phyloP scores from a whole-genome alignment of 53 echinoderm and acorn worm genomes.

The Stichopus horrens region DNA sequence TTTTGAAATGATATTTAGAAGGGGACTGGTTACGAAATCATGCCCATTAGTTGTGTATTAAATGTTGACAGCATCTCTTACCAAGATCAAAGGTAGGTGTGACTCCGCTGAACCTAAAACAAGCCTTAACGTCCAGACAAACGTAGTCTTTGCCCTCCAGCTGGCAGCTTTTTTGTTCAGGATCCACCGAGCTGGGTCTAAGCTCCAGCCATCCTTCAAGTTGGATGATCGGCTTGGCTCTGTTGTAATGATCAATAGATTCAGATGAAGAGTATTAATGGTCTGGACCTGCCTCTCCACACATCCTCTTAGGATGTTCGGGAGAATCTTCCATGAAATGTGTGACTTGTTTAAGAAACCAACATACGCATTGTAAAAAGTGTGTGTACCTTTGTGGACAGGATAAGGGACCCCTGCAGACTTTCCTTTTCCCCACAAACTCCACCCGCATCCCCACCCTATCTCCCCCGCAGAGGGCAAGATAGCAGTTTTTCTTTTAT shows the following conservation, averaged over 20 bases:
- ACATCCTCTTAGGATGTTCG: too few relatives aligned
- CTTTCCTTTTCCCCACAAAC: background rate
- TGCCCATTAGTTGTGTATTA: too few relatives aligned
- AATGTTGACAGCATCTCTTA: background rate
- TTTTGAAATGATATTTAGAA: too few relatives aligned
- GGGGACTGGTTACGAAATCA: too few relatives aligned
- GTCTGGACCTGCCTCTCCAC: background rate
- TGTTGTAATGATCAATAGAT: background rate
- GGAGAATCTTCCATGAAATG: too few relatives aligned
- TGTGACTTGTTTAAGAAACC: too few relatives aligned
- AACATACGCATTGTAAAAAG: too few relatives aligned
- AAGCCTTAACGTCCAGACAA: constrained; percentile 14
- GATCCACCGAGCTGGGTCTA: constrained; percentile 27
- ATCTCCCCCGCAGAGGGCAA: background rate
- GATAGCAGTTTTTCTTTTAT: too few relatives aligned
- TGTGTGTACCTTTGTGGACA: too few relatives aligned
- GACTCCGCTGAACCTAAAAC: constrained; percentile 47
- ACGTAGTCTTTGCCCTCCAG: background rate
- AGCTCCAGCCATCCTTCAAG: constrained; percentile 24
- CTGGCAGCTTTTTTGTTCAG: constrained; percentile 12
- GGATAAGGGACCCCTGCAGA: too few relatives aligned
- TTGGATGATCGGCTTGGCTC: constrained; percentile 47
- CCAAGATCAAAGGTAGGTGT: constrained; percentile 23
- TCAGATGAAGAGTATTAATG: background rate
- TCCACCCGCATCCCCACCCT: background rate